Conservation (phyloP, 2,888 invertebrate species). For the Polymixis lichenea region DNA sequence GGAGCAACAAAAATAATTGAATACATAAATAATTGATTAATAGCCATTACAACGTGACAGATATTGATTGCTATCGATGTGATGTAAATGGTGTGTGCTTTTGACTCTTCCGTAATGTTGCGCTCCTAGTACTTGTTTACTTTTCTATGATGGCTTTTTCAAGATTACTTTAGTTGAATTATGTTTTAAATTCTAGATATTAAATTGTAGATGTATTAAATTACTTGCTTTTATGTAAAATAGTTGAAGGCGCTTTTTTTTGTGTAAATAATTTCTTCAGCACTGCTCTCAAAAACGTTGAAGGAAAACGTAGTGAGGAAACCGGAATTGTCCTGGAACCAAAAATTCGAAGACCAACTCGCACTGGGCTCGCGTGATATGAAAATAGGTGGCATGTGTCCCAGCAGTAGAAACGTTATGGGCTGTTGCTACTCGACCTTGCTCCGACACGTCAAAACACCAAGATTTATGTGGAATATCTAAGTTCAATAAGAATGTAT, state of each 20-base stretch:
- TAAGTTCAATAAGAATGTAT: not conserved
- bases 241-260: too few relatives aligned
- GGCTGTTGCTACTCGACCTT: not conserved
- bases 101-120: conserved; percentile 52
- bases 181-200: not conserved
- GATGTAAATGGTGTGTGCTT: conserved; percentile 42
- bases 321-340: too few relatives aligned
- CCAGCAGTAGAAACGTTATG: too few relatives aligned
- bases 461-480: not conserved
- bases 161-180: not conserved
- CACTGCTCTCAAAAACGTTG: too few relatives aligned
- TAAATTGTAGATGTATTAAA: not conserved
- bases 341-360: too few relatives aligned
- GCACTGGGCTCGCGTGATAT: too few relatives aligned
- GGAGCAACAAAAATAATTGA: conserved; percentile 63
- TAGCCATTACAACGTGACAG: conserved; percentile 61
- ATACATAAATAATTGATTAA: conserved; percentile 64
- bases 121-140: conserved; percentile 26
- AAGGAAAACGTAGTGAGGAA: too few relatives aligned
- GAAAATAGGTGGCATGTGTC: too few relatives aligned
- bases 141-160: conserved; percentile 22
- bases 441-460: not conserved
- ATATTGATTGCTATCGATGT: conserved; percentile 62
- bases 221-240: not conserved
- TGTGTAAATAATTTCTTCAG: too few relatives aligned